These are phyloP conservation scores for Boulengeromyrus knoepffleri DNA, from an alignment of 2,113 vertebrate species.

Conservation along the genomic window DNA sequence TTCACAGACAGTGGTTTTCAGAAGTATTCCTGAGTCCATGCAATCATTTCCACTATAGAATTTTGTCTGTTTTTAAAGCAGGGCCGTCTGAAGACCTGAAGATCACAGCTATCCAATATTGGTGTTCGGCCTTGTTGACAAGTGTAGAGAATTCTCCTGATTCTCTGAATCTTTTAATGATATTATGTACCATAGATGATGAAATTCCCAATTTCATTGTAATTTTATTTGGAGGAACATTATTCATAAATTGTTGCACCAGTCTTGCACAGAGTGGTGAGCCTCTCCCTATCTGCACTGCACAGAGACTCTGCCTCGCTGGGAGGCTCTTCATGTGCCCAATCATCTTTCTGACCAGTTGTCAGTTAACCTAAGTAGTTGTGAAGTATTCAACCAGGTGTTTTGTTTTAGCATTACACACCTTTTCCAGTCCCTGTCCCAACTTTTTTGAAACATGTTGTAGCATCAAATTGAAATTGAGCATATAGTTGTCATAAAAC, in stretches of 20 bases:
- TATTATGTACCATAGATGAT: neutral
- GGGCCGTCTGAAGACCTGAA: too few relatives aligned
- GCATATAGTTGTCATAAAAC: neutral
- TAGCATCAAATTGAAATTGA: neutral
- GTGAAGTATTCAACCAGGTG: neutral
- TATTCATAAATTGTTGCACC: neutral
- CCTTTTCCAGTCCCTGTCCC: too few relatives aligned
- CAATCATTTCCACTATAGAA: too few relatives aligned
- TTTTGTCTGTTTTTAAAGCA: too few relatives aligned
- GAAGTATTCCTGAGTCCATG: too few relatives aligned
- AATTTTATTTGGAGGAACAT: neutral
- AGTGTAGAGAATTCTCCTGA: neutral
- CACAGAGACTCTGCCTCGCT: neutral
- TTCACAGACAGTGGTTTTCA: too few relatives aligned
- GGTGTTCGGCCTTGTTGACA: neutral
- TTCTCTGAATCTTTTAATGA: neutral
- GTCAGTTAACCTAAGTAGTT: neutral
- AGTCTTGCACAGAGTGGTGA: neutral
- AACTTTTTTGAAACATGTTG: too few relatives aligned
- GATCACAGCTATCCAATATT: neutral
- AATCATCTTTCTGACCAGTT: neutral
- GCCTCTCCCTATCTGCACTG: neutral
- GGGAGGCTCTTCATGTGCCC: neutral
- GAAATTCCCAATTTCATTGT: neutral
- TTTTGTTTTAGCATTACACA: neutral